Conservation (phyloP, 2,113 vertebrate genomes). For the Drymodes brunneopygia region DNA sequence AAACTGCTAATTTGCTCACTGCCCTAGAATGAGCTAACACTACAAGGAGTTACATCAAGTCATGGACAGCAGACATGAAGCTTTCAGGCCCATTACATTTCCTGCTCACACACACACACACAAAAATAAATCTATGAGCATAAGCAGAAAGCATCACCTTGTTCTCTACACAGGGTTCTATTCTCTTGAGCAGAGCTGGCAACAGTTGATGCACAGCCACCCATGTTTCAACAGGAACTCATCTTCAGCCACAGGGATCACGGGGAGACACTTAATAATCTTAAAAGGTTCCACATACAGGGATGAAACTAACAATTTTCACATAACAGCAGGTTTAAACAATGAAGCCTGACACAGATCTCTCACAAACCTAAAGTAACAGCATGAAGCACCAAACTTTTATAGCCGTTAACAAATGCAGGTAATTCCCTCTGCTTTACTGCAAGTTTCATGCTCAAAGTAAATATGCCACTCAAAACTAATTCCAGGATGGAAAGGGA, state of each 20-base stretch:
- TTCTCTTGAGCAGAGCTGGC: background rate
- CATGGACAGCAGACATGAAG: background rate
- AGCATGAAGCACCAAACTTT: background rate
- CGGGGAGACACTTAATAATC: background rate
- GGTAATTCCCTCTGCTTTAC: background rate
- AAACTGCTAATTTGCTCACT: background rate
- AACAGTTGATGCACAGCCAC: background rate
- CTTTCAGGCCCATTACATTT: background rate
- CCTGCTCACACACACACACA: background rate
- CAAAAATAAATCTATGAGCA: background rate
- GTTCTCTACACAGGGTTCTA: background rate
- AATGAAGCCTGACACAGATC: background rate
- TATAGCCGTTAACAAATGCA: rapidly evolving
- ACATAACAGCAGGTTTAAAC: background rate
- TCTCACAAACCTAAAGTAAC: background rate
- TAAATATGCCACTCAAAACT: background rate
- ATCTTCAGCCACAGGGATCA: background rate
- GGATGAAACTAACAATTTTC: background rate
- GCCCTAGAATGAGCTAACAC: background rate
- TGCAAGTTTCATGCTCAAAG: background rate
- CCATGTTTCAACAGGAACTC: background rate
- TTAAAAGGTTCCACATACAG: background rate
- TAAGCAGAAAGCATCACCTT: background rate
- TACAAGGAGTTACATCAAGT: background rate
- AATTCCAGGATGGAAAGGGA: background rate